Evolutionary conservation across 2,888 invertebrate species (phyloP), one percentile per base, ranked within the genome.

Genomic region (Myathropa florea): DNA sequence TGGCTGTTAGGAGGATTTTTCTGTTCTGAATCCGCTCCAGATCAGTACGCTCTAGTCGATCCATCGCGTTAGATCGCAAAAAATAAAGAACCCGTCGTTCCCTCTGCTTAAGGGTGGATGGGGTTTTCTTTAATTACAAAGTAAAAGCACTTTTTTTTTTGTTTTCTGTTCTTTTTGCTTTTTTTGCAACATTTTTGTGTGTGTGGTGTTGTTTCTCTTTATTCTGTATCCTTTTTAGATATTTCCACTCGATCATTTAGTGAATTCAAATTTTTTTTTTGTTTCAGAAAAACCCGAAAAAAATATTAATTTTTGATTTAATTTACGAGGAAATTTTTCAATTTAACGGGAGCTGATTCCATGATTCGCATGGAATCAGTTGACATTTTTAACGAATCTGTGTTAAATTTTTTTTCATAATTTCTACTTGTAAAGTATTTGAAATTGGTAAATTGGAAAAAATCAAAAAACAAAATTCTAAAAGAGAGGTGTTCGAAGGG

Each of bases 21-120:
- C 85, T 89, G 87, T 89, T 89, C 89, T 88, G 83, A 88, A 83
- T 89, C 84, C 84, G 88, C 89, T 89, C 89, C 89, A 90, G 90
- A 90, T 91, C 90, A 93, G 92, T 93, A 90, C 92, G 91, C 90
- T 91, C 90, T 91, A 90, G 91, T 91, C 92, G 91, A 91, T 92
- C 90, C 91, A 90, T 89, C 90, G 90, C 90, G 90, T 90, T 90
- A 91, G 92, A 92, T 92, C 92, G 91, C 88, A 89, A 88, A 82
- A 72, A 78, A 36, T 88, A 86, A 76, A 80, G 61, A 83, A 78
- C 83, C 81, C 88, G 77, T 73, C 88, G 89, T 89, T 89, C 90
- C 89, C 90, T 89, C 88, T 88, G 88, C 84, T 84, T 79, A 79
- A 88, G 89, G 89, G 89, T 89, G 89, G 88, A 90, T 89, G 89